These are phyloP conservation scores for Bettongia penicillata DNA, from an alignment of 2,113 vertebrate genomes.

Conservation along the genomic window DNA sequence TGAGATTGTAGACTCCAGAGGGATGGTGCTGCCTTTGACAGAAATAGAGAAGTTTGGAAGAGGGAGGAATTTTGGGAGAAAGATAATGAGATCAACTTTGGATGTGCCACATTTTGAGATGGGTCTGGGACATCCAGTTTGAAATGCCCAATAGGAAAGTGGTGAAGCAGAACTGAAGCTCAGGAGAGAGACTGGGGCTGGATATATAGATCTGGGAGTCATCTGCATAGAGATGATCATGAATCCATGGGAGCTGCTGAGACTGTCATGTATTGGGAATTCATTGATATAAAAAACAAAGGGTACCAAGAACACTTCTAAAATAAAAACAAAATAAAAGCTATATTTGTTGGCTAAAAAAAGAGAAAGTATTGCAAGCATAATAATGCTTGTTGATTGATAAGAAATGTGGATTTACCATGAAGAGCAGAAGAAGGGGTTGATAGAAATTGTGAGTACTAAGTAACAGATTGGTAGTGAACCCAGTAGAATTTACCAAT, in stretches of 20 bases:
- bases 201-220: too few species aligned
- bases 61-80: neutral
- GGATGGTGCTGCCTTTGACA: neutral
- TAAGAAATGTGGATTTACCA: neutral
- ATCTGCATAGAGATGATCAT: too few species aligned
- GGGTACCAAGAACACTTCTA: too few species aligned
- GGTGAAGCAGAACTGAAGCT: neutral
- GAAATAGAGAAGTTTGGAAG: neutral
- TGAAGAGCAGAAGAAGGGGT: neutral
- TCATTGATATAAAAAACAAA: too few species aligned
- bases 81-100: neutral
- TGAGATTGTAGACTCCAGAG: neutral
- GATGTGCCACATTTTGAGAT: neutral
- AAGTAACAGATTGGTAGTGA: too few species aligned
- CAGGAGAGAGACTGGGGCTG: neutral
- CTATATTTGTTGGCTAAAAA: too few species aligned
- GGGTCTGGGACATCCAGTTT: neutral
- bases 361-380: neutral
- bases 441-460: neutral
- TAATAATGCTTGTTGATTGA: neutral
- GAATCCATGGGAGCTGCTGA: too few species aligned
- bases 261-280: too few species aligned
- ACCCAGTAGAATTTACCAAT: neutral
- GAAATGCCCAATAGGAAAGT: neutral
- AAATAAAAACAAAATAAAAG: too few species aligned